These are phyloP conservation scores for Apotomis turbidana DNA, from an alignment of 2,888 invertebrate genomes.

Conservation along the genomic window DNA sequence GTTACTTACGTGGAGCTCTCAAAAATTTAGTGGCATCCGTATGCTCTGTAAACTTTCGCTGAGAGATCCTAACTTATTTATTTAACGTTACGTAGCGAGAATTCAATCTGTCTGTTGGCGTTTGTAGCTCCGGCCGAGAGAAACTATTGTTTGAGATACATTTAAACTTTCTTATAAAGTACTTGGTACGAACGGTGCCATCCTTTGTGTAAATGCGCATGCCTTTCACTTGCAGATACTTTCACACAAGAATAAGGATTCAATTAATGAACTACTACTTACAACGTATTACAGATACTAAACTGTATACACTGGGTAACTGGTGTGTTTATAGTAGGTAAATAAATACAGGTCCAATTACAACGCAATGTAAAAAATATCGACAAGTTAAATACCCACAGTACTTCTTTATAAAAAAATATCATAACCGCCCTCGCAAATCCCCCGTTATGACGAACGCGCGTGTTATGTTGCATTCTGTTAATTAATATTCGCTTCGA, in stretches of 20 bases:
- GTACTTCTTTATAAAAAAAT: background rate
- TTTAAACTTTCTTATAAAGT: background rate
- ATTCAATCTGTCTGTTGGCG: background rate
- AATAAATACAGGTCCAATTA: too few species aligned
- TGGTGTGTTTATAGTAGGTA: too few species aligned
- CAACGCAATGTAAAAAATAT: too few species aligned
- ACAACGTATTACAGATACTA: too few species aligned
- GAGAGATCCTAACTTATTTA: slow-evolving; percentile 9
- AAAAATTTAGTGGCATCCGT: slow-evolving; percentile 20
- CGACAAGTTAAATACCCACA: too few species aligned
- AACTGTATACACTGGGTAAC: too few species aligned
- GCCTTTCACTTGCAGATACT: too few species aligned
- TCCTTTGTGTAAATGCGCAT: background rate
- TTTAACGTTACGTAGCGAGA: background rate
- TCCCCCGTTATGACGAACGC: slow-evolving; percentile 6
- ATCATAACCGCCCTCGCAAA: background rate
- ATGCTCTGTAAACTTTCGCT: slow-evolving; percentile 18
- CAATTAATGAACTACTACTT: too few species aligned
- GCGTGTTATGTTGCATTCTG: slow-evolving; percentile 16
- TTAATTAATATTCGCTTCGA: slow-evolving; percentile 32
- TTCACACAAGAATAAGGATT: background rate
- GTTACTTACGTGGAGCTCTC: slow-evolving; percentile 19
- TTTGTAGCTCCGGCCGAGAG: background rate
- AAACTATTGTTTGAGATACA: slow-evolving; percentile 2
- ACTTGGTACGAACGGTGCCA: background rate